A percentile compares a stretch with the other conserved stretches of the same genome.
Conservation (phyloP, 2,113 vertebrate genomes). For the Pao palembangensis region DNA sequence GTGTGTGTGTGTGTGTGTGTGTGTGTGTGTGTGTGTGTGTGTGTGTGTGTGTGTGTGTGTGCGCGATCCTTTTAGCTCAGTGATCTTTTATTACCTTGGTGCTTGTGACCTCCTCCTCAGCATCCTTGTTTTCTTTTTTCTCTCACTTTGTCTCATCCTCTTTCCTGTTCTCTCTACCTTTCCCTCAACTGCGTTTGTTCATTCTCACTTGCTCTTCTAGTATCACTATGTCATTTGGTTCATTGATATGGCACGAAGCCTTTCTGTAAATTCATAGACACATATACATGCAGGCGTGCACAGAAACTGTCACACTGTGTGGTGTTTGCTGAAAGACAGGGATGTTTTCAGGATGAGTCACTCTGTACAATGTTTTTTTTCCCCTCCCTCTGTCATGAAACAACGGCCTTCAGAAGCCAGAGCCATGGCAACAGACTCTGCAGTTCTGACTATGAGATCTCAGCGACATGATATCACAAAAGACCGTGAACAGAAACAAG, state of each 20-base stretch:
- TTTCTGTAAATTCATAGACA: slow-evolving; percentile 11
- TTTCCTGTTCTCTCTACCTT: slow-evolving; percentile 22
- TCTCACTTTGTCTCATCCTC: slow-evolving; percentile 22
- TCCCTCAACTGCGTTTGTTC: slow-evolving; percentile 48
- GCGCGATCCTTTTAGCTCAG: slow-evolving; percentile 6
- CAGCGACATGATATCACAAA: slow-evolving; percentile 43
- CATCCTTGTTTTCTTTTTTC: slow-evolving; percentile 13
- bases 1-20: slow-evolving; percentile 26
- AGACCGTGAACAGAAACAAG: not conserved
- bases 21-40: too few relatives aligned
- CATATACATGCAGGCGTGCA: slow-evolving; percentile 4
- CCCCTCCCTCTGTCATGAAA: slow-evolving; percentile 43
- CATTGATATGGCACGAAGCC: not conserved
- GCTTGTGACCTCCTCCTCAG: slow-evolving; percentile 16
- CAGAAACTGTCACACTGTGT: slow-evolving; percentile 14
- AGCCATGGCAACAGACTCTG: slow-evolving; percentile 61
- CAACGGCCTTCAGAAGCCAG: slow-evolving; percentile 50
- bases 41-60: too few relatives aligned
- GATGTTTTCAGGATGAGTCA: slow-evolving; percentile 51
- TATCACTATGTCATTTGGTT: slow-evolving; percentile 47
- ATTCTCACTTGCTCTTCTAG: slow-evolving; percentile 45
- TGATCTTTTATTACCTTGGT: slow-evolving; percentile 13
- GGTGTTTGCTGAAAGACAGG: slow-evolving; percentile 26
- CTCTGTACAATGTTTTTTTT: slow-evolving; percentile 46
- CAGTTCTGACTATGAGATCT: slow-evolving; percentile 49